Percentiles rank a stretch among this genome's conserved stretches.
Conservation (phyloP, 2,113 vertebrate species). For the Leiothrix lutea region DNA sequence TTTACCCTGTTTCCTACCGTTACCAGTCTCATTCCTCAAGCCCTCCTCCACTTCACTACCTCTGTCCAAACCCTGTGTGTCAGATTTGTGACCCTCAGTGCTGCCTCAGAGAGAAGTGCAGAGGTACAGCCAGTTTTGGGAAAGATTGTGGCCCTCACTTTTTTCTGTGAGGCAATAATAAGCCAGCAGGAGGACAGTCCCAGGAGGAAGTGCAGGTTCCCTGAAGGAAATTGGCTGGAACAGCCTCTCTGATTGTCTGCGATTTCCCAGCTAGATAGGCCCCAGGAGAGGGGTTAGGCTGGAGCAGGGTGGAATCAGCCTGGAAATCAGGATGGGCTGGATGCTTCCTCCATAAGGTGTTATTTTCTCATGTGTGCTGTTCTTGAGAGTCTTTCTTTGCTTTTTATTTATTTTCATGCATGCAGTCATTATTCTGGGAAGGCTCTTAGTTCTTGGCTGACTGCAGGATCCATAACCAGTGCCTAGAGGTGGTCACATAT, state of each 20-base stretch:
- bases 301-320: conserved; percentile 26
- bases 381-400: background rate
- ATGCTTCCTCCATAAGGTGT: background rate
- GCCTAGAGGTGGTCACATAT: background rate
- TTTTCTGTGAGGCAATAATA: background rate
- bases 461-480: background rate
- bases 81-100: background rate
- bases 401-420: background rate
- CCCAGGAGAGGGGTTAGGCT: conserved; percentile 1
- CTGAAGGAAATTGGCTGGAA: conserved; percentile 60
- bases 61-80: background rate
- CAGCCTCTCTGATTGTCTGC: conserved; percentile 36
- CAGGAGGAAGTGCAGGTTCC: conserved; percentile 53
- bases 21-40: conserved; percentile 36
- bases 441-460: background rate
- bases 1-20: conserved; percentile 24
- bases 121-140: background rate
- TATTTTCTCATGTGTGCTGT: background rate
- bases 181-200: conserved; percentile 8
- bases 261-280: conserved; percentile 56
- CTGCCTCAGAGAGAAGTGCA: background rate
- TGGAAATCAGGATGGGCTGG: conserved; percentile 37
- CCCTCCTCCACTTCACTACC: conserved; percentile 1
- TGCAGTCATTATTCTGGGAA: background rate
- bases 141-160: background rate